Evolutionary conservation across 2,797 vertebrate species (phyloP), one percentile per base, ranked within the genome.

Genomic region (Capromys pilorides): DNA sequence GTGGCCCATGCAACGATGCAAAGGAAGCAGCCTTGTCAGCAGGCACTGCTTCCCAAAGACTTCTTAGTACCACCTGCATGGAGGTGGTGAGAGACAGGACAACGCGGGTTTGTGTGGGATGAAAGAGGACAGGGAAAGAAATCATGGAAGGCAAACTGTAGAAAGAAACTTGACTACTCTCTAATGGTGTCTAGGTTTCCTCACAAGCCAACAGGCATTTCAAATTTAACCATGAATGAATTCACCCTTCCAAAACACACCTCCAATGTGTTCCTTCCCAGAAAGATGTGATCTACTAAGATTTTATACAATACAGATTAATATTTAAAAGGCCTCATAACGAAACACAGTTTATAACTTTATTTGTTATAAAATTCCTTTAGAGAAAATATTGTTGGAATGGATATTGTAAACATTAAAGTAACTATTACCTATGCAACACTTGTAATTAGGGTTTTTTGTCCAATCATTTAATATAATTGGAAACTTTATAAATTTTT

Each of bases 151-250:
- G 26, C 22, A 81, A 69, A 88, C 7, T 2, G 51, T 31, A 57
- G 39, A 39, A 54, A 73, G 26, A 33, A 6, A 82, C 3, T 31
- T 8, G 7, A 16, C 75, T 26, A 51, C 12, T 13, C 9, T 28
- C 6, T 59, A 86, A 3, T 16, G 9, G 51, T 8, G 36, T 75
- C 87, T 88, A 88, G 93, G 86, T 31, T 49, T 49, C n/a, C 94
- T 93, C 96, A 96, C 97, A 93, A 89, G 95, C 90, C 28, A 1
- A 31, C 14, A n/a, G 61, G 12, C 26, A 83, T 95, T 92, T 97
- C n/a, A 95, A 67, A 78, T 88, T 59, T 51, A 24, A 71, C 13
- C 31, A 0, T 0, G 62, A 45, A 75, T 19, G 86, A 89, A 86
- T 88, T 0, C 2, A 41, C 39, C 0, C 24, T 22, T 31, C 54